Evolutionary conservation across 2,797 vertebrate species (phyloP), one percentile per base, ranked within the genome.

Genomic region (Xerus rutilus): DNA sequence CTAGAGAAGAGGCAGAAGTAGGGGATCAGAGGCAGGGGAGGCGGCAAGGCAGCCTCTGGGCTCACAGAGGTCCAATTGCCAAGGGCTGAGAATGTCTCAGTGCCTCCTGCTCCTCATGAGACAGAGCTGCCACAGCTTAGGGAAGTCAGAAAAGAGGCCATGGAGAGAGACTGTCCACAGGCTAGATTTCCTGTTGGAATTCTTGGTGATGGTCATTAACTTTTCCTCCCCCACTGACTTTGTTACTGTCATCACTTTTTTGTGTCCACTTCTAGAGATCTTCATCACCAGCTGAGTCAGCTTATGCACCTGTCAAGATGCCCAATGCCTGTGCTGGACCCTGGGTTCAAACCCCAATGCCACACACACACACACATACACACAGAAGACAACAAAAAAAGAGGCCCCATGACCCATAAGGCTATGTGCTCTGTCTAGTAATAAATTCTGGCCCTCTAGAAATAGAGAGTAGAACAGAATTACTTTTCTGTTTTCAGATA

Each of bases 181-280:
- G 20, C 15, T 23, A 69, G 11, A 52, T 12, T 86, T 86, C 25
- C 43, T 54, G 3, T 84, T 45, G 30, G 7, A 52, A n/a, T 20
- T 86, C 54, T 82, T 47, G 35, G 64, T 4, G 25, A 7, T 82
- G 52, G 23, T 72, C 76, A 69, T 52, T 47, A 83, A 79, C 30
- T 90, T 89, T 57, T 91, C 32, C 21, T 96, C 47, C 39, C 43
- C 57, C 25, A 83, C 18, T 20, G 23, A 69, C 64, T 97, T 73
- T 77, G 14, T 82, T 52, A 39, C 67, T 62, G 82, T 85, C 39
- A 64, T 9, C 54, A 57, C 20, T 14, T 57, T 67, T 89, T 83
- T 87, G 69, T 93, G 7, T 72, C 65, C 25, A 57, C 25, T 43
- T 5, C 15, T 45, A 21, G 47, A 92, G 21, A 70, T 1, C 88